Evolutionary conservation across 1,140 invertebrate genomes (phyloP).

Genomic region (Papilio machaon): DNA sequence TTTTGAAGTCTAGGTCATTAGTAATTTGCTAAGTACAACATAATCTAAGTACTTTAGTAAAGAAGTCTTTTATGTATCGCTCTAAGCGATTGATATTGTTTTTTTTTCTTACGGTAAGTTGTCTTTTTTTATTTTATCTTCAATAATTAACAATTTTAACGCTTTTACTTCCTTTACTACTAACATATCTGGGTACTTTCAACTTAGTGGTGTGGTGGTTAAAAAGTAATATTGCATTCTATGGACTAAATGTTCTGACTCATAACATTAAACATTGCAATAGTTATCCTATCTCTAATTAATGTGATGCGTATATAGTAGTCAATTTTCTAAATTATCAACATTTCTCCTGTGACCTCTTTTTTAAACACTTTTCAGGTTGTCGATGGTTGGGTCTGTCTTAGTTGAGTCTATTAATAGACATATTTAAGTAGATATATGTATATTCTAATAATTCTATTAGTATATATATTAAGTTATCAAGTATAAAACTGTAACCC

Average conservation of each 20-base stretch:
- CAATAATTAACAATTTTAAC: conserved; percentile 59
- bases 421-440: conserved; percentile 52
- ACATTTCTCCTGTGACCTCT: not conserved
- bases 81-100: not conserved
- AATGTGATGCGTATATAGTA: conserved; percentile 62
- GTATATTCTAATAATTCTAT: conserved; percentile 48
- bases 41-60: not conserved
- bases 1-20: not conserved
- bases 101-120: conserved; percentile 65
- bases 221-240: conserved; percentile 57
- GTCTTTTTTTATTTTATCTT: conserved; percentile 52
- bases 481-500: not conserved
- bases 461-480: not conserved
- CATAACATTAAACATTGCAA: conserved; percentile 34
- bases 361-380: conserved; percentile 28
- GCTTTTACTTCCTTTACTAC: conserved; percentile 64
- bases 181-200: conserved; percentile 50
- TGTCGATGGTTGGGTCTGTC: conserved; percentile 35
- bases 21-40: too few relatives aligned
- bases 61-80: not conserved
- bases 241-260: conserved; percentile 42
- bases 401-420: conserved; percentile 11
- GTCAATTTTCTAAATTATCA: conserved; percentile 10
- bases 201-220: conserved; percentile 77
- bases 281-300: conserved; percentile 74